Percentiles rank a stretch among this genome's conserved stretches.
These are phyloP conservation scores for Diabrotica balteata DNA, from an alignment of 2,888 invertebrate species.

Conservation along the genomic window DNA sequence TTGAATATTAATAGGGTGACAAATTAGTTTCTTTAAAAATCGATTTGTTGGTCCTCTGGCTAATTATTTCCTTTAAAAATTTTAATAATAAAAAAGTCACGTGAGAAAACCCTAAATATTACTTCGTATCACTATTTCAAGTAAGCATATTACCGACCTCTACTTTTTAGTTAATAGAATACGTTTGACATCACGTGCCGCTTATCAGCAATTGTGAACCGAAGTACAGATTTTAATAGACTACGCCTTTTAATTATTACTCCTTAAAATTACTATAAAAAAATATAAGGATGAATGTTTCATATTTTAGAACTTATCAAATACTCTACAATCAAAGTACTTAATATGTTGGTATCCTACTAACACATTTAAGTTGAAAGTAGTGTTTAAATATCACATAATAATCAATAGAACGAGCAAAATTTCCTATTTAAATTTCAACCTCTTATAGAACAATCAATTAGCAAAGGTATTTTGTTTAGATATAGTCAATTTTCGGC, in stretches of 20 bases:
- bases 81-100: constrained; percentile 45
- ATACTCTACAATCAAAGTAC: background rate
- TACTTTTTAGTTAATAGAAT: constrained; percentile 13
- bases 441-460: background rate
- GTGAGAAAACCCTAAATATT: constrained; percentile 45
- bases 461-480: background rate
- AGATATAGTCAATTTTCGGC: constrained; percentile 19
- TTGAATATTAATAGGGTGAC: too few relatives aligned
- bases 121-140: constrained; percentile 42
- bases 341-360: background rate
- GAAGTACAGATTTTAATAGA: constrained; percentile 36
- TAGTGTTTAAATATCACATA: too few relatives aligned
- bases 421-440: background rate
- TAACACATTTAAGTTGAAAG: too few relatives aligned
- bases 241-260: constrained; percentile 42
- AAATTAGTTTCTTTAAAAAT: too few relatives aligned
- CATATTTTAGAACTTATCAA: background rate
- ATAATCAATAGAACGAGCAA: too few relatives aligned
- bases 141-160: constrained; percentile 36
- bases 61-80: background rate
- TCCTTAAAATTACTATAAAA: background rate
- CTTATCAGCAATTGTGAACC: constrained; percentile 37
- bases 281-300: background rate
- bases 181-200: constrained; percentile 36
- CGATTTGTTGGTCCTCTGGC: too few relatives aligned